Conservation (phyloP, 2,888 invertebrate species). For the Eupithecia abbreviata region DNA sequence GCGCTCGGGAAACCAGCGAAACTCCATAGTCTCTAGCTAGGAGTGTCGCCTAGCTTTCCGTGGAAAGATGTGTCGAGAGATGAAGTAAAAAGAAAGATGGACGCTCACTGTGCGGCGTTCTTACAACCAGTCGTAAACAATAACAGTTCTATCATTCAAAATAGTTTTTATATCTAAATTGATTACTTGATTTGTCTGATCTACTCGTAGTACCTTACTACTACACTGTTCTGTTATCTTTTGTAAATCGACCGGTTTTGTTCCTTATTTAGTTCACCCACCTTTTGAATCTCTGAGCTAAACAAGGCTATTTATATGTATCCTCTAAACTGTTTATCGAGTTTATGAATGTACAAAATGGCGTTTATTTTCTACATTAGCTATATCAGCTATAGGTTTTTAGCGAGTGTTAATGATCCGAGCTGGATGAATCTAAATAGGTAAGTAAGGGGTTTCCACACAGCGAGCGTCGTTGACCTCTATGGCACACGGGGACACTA, state of each 20-base stretch:
- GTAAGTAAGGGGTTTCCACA: slow-evolving; percentile 21
- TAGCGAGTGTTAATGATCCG: background rate
- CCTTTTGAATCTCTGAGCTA: slow-evolving; percentile 6
- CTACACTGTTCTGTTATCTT: slow-evolving; percentile 22
- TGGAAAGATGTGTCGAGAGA: slow-evolving; percentile 43
- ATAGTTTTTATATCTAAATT: background rate
- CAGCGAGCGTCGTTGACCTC: slow-evolving; percentile 35
- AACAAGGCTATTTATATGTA: background rate
- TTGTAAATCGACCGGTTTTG: slow-evolving; percentile 21
- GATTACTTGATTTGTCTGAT: slow-evolving; percentile 14
- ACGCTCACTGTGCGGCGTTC: slow-evolving; percentile 34
- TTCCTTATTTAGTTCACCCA: slow-evolving; percentile 22
- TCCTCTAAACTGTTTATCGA: background rate
- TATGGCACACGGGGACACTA: slow-evolving; percentile 39
- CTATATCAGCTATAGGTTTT: background rate
- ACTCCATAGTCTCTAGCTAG: slow-evolving; percentile 6
- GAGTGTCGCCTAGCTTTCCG: slow-evolving; percentile 44
- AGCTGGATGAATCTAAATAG: slow-evolving; percentile 31
- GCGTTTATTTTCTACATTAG: slow-evolving; percentile 13
- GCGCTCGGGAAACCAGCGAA: slow-evolving; percentile 57
- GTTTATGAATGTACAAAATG: slow-evolving; percentile 5
- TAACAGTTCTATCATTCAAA: slow-evolving; percentile 2
- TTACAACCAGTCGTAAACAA: slow-evolving; percentile 30
- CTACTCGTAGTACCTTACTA: slow-evolving; percentile 25
- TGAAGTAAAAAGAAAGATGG: slow-evolving; percentile 38